phyloP scores from a whole-genome alignment of 1,140 invertebrate genomes.

The Aphelenchoides fujianensis region DNA sequence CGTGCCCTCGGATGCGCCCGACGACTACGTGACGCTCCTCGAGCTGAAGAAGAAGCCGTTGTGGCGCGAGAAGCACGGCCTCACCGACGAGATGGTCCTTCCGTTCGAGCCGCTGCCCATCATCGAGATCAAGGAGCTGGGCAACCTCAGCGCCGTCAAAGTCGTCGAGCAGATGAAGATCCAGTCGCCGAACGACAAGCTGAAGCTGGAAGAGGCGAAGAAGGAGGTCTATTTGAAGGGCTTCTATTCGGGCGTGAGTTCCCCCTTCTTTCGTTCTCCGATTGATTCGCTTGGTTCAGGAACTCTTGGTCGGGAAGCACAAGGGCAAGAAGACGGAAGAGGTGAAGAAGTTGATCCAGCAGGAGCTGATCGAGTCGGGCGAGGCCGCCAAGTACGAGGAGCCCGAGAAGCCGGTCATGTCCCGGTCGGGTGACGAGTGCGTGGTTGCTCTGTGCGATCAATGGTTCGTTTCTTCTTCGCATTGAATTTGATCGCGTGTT shows the following conservation, averaged over 20 bases:
- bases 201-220: constrained; percentile 89
- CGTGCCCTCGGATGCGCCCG: constrained; percentile 96
- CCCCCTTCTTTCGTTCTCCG: too few species aligned
- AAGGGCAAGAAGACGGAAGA: constrained; percentile 89
- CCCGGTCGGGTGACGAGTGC: constrained; percentile 93
- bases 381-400: constrained; percentile 89
- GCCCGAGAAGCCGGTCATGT: constrained; percentile 92
- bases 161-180: constrained; percentile 87
- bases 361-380: constrained; percentile 72
- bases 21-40: constrained; percentile 89
- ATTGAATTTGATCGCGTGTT: constrained; percentile 32
- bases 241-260: constrained; percentile 80
- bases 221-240: constrained; percentile 86
- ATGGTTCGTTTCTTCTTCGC: constrained; percentile 73
- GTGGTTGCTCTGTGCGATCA: constrained; percentile 98
- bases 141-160: constrained; percentile 77
- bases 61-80: constrained; percentile 85
- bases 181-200: constrained; percentile 92
- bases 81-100: constrained; percentile 88
- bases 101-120: constrained; percentile 82
- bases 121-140: constrained; percentile 84
- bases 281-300: too few species aligned
- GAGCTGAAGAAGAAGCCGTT: constrained; percentile 91
- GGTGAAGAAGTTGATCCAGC: constrained; percentile 85
- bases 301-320: constrained; percentile 80